Evolutionary conservation across 2,797 vertebrate genomes (phyloP).

Genomic region (Micrastur ruficollis): DNA sequence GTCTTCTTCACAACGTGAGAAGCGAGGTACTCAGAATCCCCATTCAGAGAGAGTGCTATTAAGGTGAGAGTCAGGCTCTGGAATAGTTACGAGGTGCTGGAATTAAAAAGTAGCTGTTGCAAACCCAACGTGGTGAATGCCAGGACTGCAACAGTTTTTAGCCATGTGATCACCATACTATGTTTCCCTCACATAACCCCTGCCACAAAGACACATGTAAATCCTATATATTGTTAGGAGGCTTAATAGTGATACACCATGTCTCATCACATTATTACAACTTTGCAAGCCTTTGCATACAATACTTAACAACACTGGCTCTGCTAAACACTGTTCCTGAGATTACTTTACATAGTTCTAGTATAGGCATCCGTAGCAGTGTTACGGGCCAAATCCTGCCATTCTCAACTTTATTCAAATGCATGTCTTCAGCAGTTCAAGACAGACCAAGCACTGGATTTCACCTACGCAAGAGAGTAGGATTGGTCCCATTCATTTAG

Average conservation of each 20-base stretch:
- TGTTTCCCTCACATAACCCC: not conserved
- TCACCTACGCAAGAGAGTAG: not conserved
- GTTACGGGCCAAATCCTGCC: not conserved
- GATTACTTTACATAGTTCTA: not conserved
- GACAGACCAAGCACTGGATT: not conserved
- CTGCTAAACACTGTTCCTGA: not conserved
- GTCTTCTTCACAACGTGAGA: not conserved
- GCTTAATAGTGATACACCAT: not conserved
- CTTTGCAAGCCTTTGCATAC: not conserved
- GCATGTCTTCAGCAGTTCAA: not conserved
- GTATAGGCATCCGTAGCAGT: not conserved
- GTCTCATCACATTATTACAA: not conserved
- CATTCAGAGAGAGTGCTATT: not conserved
- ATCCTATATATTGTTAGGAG: not conserved
- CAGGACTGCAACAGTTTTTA: not conserved
- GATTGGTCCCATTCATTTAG: not conserved
- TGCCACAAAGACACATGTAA: not conserved
- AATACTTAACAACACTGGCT: not conserved
- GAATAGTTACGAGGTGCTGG: not conserved
- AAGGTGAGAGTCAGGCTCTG: not conserved
- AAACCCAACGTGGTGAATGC: not conserved
- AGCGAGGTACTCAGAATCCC: not conserved
- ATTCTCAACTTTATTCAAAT: not conserved
- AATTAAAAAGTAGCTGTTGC: not conserved
- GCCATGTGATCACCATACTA: not conserved